phyloP scores from a whole-genome alignment of 2,888 invertebrate genomes.

The Drosophila ezoana region DNA sequence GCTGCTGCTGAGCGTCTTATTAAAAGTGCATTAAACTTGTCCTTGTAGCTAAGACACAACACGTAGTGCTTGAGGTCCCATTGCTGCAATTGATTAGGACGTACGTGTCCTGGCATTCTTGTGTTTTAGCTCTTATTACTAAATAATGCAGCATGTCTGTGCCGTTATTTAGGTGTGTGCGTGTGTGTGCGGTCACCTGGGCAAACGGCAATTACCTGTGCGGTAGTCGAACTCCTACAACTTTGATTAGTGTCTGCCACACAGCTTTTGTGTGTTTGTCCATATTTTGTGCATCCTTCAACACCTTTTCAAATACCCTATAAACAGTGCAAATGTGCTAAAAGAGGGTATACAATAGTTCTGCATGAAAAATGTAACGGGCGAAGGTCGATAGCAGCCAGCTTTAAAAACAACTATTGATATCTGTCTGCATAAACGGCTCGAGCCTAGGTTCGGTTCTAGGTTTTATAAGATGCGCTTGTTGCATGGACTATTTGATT shows the following conservation, averaged over 20 bases:
- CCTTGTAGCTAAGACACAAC: slow-evolving; percentile 24
- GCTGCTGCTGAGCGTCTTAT: slow-evolving; percentile 55
- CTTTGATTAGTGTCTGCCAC: slow-evolving; percentile 65
- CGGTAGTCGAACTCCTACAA: slow-evolving; percentile 29
- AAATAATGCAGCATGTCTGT: slow-evolving; percentile 70
- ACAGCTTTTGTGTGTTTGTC: slow-evolving; percentile 30
- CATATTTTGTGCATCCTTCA: slow-evolving; percentile 70
- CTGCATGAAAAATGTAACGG: not conserved
- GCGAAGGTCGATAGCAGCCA: not conserved
- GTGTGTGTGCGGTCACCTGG: slow-evolving; percentile 51
- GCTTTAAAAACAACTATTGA: too few species aligned
- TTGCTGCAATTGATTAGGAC: slow-evolving; percentile 74
- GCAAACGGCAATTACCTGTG: slow-evolving; percentile 60
- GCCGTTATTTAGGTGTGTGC: slow-evolving; percentile 12
- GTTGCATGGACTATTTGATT: too few species aligned
- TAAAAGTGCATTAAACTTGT: slow-evolving; percentile 83
- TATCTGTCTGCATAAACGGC: too few species aligned
- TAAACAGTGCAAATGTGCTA: not conserved
- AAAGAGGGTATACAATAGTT: not conserved
- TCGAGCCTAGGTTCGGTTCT: too few species aligned
- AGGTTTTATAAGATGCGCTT: too few species aligned
- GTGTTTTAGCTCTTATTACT: slow-evolving; percentile 59
- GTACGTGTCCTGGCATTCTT: slow-evolving; percentile 59
- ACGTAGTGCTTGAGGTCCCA: slow-evolving; percentile 53
- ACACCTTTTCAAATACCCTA: slow-evolving; percentile 58